Conservation (phyloP, 1,140 invertebrate genomes). For the Sycobia sp. region DNA sequence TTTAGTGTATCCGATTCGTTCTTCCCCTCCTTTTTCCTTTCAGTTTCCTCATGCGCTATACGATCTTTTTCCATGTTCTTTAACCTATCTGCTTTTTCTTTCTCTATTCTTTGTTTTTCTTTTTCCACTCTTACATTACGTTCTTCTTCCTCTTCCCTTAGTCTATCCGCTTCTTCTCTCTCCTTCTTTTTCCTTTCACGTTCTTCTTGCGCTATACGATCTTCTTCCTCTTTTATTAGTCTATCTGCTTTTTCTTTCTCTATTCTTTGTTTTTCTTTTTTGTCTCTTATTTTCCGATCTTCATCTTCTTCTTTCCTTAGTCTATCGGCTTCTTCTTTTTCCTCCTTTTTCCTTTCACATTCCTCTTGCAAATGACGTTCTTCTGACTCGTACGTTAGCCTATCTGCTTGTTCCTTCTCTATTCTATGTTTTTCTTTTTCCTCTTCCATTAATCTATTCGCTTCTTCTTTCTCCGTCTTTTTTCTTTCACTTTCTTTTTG, state of each 20-base stretch:
- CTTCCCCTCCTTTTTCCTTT: too few relatives aligned
- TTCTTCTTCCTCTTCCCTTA: neutral
- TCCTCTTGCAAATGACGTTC: constrained; percentile 28
- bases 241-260: constrained; percentile 24
- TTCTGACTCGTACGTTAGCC: too few relatives aligned
- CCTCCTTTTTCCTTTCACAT: too few relatives aligned
- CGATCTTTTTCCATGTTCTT: neutral
- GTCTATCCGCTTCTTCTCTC: neutral
- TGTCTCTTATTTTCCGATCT: constrained; percentile 13
- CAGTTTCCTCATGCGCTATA: too few relatives aligned
- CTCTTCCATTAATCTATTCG: constrained; percentile 10
- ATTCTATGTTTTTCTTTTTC: constrained; percentile 23
- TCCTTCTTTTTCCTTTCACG: neutral
- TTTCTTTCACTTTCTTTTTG: constrained; percentile 18
- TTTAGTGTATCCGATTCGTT: neutral
- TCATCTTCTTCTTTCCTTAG: constrained; percentile 32
- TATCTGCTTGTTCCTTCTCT: constrained; percentile 34
- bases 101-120: neutral
- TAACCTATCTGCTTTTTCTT: neutral
- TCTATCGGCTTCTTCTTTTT: constrained; percentile 33
- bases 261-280: constrained; percentile 14
- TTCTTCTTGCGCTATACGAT: constrained; percentile 33
- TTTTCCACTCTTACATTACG: neutral
- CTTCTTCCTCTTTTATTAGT: constrained; percentile 25
- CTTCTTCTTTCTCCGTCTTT: constrained; percentile 16